These are phyloP conservation scores for Phyto melanocephala DNA, from an alignment of 2,888 invertebrate genomes.

Conservation along the genomic window DNA sequence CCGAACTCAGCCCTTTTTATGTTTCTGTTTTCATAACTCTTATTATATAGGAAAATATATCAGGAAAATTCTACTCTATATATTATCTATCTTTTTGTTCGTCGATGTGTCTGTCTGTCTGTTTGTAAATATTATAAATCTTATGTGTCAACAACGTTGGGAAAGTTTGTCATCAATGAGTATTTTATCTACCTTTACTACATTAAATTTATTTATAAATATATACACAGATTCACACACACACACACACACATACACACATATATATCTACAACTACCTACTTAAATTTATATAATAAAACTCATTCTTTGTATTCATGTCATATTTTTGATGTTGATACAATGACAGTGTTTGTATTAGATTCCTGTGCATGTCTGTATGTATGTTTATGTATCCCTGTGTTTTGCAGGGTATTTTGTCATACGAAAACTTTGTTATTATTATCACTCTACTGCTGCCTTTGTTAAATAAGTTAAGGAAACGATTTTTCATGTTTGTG, in stretches of 20 bases:
- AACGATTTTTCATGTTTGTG: constrained; percentile 42
- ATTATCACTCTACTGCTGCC: not conserved
- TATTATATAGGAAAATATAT: not conserved
- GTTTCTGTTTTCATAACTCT: not conserved
- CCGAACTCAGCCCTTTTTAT: not conserved
- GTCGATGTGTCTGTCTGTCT: not conserved
- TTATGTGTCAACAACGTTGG: constrained; percentile 50
- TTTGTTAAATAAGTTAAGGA: constrained; percentile 26
- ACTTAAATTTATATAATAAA: not conserved
- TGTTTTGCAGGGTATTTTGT: constrained; percentile 2
- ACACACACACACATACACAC: not conserved
- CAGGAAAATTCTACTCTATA: not conserved
- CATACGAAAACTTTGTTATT: constrained; percentile 7
- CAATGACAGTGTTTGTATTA: constrained; percentile 54
- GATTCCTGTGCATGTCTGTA: not conserved
- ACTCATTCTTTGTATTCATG: constrained; percentile 27
- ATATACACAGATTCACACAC: not conserved
- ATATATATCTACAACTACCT: not conserved
- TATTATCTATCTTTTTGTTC: not conserved
- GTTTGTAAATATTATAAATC: constrained; percentile 48
- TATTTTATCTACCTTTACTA: constrained; percentile 37
- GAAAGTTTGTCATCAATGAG: constrained; percentile 56
- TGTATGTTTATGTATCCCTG: not conserved
- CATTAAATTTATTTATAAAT: constrained; percentile 48
- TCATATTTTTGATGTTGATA: constrained; percentile 49